Percentiles rank a stretch among this genome's conserved stretches.
These are phyloP conservation scores for Alexandromys fortis DNA, from an alignment of 2,113 vertebrate genomes.

Conservation along the genomic window DNA sequence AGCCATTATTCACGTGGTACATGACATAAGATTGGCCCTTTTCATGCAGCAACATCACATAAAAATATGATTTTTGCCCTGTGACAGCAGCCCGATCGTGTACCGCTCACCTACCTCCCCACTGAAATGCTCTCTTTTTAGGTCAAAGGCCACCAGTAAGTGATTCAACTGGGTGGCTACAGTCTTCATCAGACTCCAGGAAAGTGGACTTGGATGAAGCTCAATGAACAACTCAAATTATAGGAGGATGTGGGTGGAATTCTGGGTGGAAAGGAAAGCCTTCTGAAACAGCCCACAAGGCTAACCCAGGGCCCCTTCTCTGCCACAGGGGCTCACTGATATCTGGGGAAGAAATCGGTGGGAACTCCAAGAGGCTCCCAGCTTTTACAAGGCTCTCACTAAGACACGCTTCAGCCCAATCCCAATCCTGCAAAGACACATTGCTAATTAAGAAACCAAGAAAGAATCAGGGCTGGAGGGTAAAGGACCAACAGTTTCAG, in stretches of 20 bases:
- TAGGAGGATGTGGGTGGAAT: background rate
- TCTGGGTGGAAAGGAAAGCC: background rate
- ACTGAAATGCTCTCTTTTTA: conserved; percentile 77
- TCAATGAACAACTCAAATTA: background rate
- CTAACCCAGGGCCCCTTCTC: background rate
- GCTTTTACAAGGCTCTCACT: background rate
- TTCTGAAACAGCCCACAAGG: background rate
- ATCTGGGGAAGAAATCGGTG: background rate
- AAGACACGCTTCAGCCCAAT: background rate
- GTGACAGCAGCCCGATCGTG: conserved; percentile 81
- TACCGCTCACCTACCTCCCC: conserved; percentile 6
- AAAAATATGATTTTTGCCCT: conserved; percentile 82
- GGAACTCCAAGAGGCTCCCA: background rate
- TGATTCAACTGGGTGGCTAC: conserved; percentile 51
- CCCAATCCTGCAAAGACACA: background rate
- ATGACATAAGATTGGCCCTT: conserved; percentile 86
- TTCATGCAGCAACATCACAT: conserved; percentile 86
- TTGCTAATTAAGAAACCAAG: background rate
- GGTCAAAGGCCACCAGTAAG: conserved; percentile 80
- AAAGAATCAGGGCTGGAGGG: conserved; percentile 3
- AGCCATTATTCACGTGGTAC: conserved; percentile 87
- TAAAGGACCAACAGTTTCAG: background rate
- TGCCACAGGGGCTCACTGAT: background rate
- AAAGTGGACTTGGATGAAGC: conserved; percentile 48
- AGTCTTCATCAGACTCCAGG: conserved; percentile 11